phyloP scores from a whole-genome alignment of 2,888 invertebrate species.

The Leucophenga montana region DNA sequence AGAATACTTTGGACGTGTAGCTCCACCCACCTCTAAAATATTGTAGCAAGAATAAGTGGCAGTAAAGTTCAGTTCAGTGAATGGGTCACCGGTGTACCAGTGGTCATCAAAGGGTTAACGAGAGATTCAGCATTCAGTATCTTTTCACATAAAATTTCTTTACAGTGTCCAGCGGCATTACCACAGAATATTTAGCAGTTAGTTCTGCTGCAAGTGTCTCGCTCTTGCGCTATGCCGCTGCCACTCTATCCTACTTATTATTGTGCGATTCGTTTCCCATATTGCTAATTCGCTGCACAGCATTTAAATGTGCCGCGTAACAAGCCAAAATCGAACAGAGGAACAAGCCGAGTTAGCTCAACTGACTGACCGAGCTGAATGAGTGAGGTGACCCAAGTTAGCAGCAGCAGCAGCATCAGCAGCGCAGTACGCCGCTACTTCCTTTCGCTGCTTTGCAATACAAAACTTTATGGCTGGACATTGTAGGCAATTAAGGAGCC shows the following conservation, averaged over 20 bases:
- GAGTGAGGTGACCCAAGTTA: conserved; percentile 23
- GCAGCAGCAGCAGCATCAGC: conserved; percentile 15
- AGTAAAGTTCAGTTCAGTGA: too few species aligned
- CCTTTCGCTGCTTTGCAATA: conserved; percentile 40
- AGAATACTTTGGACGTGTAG: too few species aligned
- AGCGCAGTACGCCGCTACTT: conserved; percentile 34
- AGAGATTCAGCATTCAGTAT: too few species aligned
- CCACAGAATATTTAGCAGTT: not conserved
- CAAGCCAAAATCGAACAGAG: conserved; percentile 30
- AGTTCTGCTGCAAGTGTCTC: not conserved
- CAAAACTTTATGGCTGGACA: conserved; percentile 55
- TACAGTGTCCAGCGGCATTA: not conserved
- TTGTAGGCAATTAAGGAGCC: conserved; percentile 62
- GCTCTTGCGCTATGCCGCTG: too few species aligned
- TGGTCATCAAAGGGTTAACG: too few species aligned
- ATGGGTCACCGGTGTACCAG: too few species aligned
- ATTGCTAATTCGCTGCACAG: conserved; percentile 57
- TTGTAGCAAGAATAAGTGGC: too few species aligned
- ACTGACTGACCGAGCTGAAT: not conserved
- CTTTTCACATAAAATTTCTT: too few species aligned
- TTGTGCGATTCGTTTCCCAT: conserved; percentile 63
- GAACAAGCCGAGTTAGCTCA: conserved; percentile 16
- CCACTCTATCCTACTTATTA: too few species aligned
- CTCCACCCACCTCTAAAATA: too few species aligned
- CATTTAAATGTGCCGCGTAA: conserved; percentile 26